These are phyloP conservation scores for Lepus timidus DNA, from an alignment of 2,113 vertebrate species.

Conservation along the genomic window DNA sequence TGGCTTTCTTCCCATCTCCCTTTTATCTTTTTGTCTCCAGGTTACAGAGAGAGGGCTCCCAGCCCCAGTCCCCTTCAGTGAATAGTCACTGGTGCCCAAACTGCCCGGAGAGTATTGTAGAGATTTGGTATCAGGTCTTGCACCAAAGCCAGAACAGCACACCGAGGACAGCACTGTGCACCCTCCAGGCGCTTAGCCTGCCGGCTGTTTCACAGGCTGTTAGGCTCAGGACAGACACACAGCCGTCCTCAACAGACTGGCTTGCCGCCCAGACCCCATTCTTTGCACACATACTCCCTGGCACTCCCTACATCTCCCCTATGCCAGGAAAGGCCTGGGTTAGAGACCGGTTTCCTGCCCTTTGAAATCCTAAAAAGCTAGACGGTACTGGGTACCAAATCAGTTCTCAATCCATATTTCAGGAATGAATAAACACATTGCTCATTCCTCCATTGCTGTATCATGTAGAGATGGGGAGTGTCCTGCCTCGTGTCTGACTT, in stretches of 20 bases:
- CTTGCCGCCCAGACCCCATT: rapidly evolving
- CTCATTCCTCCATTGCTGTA: not conserved
- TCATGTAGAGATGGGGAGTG: not conserved
- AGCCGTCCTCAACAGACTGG: not conserved
- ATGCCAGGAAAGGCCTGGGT: not conserved
- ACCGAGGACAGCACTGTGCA: too few species aligned
- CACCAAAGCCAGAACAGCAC: rapidly evolving
- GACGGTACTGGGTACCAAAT: not conserved
- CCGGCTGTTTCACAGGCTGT: rapidly evolving
- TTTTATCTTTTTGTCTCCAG: not conserved
- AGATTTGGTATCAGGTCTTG: rapidly evolving
- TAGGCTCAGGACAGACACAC: not conserved
- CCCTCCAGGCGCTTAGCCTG: rapidly evolving
- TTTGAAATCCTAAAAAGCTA: too few species aligned
- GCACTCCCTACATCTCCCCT: not conserved
- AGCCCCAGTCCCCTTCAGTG: not conserved
- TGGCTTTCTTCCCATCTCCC: not conserved
- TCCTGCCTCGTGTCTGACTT: not conserved
- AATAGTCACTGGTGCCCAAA: not conserved
- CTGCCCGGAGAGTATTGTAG: rapidly evolving
- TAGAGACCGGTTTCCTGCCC: not conserved
- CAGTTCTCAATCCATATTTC: not conserved
- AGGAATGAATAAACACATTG: not conserved
- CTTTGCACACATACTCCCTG: not conserved
- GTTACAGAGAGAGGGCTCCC: rapidly evolving